Conservation (phyloP, 1,140 invertebrate species). For the Drosophila arawakana region DNA sequence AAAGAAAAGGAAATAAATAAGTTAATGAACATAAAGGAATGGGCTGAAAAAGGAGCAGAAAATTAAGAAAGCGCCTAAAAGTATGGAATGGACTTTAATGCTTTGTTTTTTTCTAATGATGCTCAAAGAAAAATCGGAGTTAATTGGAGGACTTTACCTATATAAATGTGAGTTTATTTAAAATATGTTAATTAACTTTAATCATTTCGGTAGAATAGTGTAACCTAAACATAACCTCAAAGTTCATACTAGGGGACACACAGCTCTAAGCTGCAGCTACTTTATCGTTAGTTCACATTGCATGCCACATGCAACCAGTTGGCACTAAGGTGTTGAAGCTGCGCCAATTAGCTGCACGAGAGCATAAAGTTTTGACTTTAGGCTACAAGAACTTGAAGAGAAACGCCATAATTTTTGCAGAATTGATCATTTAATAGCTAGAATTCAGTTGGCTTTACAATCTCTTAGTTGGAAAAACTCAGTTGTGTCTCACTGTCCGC, state of each 20-base stretch:
- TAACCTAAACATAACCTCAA: too few species aligned
- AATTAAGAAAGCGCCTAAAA: constrained; percentile 54
- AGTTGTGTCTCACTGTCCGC: constrained; percentile 2
- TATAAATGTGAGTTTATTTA: too few species aligned
- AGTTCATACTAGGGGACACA: too few species aligned
- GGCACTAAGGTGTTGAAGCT: constrained; percentile 4
- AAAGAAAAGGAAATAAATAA: constrained; percentile 20
- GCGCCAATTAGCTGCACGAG: constrained; percentile 13
- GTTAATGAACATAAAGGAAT: neutral
- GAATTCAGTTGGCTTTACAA: constrained; percentile 21
- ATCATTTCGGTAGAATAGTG: too few species aligned
- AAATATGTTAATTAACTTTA: too few species aligned
- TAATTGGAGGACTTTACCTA: neutral
- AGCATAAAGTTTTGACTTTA: constrained; percentile 3
- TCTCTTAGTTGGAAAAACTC: constrained; percentile 30
- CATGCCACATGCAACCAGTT: constrained; percentile 20
- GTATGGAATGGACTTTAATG: constrained; percentile 37
- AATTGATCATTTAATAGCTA: constrained; percentile 28
- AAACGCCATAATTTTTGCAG: constrained; percentile 29
- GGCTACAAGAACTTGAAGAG: constrained; percentile 12
- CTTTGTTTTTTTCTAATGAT: neutral
- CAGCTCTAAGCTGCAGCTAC: neutral
- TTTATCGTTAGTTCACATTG: neutral
- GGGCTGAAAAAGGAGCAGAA: neutral
- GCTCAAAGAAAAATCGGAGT: neutral